Conservation (phyloP, 30 jellyfish, hydroid and myxozoan genomes). For the Kudoa iwatai region DNA sequence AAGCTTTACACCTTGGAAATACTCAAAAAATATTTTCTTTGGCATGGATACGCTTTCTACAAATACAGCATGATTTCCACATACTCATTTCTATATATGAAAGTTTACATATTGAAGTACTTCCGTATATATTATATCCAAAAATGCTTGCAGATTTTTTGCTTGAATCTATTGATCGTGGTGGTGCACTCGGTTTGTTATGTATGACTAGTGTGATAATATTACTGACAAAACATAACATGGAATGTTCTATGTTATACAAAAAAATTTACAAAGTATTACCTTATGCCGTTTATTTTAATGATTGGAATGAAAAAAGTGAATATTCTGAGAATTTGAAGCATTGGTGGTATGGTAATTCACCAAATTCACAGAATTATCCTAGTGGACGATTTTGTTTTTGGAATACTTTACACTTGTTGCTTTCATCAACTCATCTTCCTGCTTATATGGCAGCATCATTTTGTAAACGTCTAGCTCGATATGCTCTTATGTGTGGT, state of each 20-base stretch:
- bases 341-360: too few species aligned
- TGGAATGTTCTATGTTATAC: constrained; percentile 56
- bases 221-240: constrained; percentile 14
- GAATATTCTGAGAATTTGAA: too few species aligned
- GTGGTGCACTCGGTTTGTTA: constrained; percentile 37
- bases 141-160: constrained; percentile 27
- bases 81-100: too few species aligned
- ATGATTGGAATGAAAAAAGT: constrained; percentile 8
- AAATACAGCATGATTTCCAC: too few species aligned
- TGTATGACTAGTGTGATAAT: constrained; percentile 40
- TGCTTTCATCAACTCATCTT: constrained; percentile 41
- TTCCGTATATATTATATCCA: constrained; percentile 35
- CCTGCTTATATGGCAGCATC: constrained; percentile 74
- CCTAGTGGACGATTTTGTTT: too few species aligned
- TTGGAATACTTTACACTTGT: constrained; percentile 17
- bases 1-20: too few species aligned
- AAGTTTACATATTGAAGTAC: too few species aligned
- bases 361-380: too few species aligned
- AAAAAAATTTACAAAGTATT: constrained; percentile 20
- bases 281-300: constrained; percentile 7
- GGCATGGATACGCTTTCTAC: too few species aligned
- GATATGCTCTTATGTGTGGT: constrained; percentile 23
- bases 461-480: constrained; percentile 22
- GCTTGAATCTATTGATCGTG: constrained; percentile 36
- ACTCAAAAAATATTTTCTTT: too few species aligned